These are phyloP conservation scores for Corythoichthys intestinalis DNA, from an alignment of 2,113 vertebrate genomes.

Conservation along the genomic window DNA sequence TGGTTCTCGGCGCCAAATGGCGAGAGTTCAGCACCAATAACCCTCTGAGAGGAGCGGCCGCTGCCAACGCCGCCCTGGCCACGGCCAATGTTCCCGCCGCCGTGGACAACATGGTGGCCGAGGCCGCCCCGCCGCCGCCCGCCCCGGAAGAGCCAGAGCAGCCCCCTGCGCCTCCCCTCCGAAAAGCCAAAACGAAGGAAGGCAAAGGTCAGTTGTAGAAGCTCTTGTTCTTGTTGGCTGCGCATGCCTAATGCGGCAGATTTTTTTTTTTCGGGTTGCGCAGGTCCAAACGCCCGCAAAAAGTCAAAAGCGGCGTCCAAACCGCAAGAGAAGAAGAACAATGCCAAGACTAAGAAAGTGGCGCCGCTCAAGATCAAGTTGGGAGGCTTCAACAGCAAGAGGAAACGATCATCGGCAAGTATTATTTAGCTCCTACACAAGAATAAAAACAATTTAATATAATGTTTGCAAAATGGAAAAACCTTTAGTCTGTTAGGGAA, in stretches of 20 bases:
- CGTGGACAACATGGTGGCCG: slow-evolving; percentile 86
- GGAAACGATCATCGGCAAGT: slow-evolving; percentile 95
- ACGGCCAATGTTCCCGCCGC: slow-evolving; percentile 88
- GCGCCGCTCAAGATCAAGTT: slow-evolving; percentile 97
- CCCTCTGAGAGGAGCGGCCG: slow-evolving; percentile 90
- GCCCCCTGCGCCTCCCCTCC: slow-evolving; percentile 79
- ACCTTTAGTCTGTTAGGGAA: too few species aligned
- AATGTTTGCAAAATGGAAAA: too few species aligned
- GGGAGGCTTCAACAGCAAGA: slow-evolving; percentile 94
- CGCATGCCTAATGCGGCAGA: neutral
- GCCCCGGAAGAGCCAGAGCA: slow-evolving; percentile 55
- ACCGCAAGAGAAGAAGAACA: slow-evolving; percentile 91
- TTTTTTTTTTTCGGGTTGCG: neutral
- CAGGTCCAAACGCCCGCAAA: slow-evolving; percentile 89
- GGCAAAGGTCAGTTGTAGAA: slow-evolving; percentile 82
- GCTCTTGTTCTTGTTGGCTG: neutral
- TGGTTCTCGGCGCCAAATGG: slow-evolving; percentile 98
- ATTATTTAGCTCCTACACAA: too few species aligned
- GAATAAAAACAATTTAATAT: too few species aligned
- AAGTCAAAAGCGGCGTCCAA: slow-evolving; percentile 79
- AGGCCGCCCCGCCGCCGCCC: slow-evolving; percentile 43
- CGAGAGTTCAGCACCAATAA: slow-evolving; percentile 98
- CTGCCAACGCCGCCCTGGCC: slow-evolving; percentile 87
- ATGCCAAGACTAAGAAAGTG: slow-evolving; percentile 93
- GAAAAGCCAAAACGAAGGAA: slow-evolving; percentile 98